Evolutionary conservation across 35 echinoderm and acorn worm genomes (phyloP).

Genomic region (Ophiothrix spiculata): DNA sequence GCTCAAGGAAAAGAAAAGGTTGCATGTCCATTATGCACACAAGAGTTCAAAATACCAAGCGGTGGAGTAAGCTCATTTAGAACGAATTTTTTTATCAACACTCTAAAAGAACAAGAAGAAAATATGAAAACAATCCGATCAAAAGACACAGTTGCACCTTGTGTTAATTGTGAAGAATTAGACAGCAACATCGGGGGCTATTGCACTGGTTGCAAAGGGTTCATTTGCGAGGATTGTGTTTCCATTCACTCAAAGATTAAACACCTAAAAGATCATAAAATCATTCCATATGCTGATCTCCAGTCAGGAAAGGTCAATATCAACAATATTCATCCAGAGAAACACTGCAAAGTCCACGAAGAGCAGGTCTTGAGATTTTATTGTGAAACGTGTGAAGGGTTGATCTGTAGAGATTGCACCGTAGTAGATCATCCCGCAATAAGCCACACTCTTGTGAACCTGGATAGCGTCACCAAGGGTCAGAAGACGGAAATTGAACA

Average conservation of each 20-base stretch:
- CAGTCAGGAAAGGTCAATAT: neutral
- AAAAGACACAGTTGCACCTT: neutral
- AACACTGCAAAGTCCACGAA: neutral
- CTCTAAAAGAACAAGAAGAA: neutral
- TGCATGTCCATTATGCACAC: neutral
- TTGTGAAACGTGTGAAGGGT: neutral
- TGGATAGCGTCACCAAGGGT: neutral
- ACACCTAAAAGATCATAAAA: neutral
- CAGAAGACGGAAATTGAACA: constrained; percentile 3
- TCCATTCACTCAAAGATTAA: neutral
- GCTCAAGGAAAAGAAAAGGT: neutral
- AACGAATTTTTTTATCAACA: constrained; percentile 6
- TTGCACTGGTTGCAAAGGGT: neutral
- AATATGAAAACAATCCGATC: neutral
- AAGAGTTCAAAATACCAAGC: neutral
- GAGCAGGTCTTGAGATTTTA: neutral
- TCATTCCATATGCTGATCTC: neutral
- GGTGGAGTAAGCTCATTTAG: neutral
- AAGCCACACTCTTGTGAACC: neutral
- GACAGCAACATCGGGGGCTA: neutral
- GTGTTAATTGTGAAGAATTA: neutral
- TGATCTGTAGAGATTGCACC: neutral
- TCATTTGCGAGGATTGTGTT: neutral
- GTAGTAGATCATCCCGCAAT: neutral
- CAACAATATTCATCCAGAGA: neutral